phyloP scores from a whole-genome alignment of 1,140 invertebrate species.

The Lucilia cuprina region DNA sequence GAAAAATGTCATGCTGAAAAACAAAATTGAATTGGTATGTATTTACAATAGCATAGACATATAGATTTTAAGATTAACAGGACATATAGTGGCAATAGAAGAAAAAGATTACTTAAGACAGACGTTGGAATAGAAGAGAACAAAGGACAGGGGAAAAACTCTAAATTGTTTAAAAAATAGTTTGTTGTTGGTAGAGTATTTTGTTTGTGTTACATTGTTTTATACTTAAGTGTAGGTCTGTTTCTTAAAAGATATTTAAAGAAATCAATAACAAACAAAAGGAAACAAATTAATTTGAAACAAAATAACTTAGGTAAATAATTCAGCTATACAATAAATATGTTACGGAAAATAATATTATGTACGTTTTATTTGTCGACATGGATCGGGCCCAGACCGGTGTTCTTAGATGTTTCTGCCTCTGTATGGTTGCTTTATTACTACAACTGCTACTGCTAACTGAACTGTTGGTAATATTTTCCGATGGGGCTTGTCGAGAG shows the following conservation, averaged over 20 bases:
- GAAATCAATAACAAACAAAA: background rate
- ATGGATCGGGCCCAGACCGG: constrained; percentile 77
- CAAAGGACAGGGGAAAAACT: background rate
- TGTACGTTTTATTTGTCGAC: constrained; percentile 62
- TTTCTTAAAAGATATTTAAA: background rate
- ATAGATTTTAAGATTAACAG: background rate
- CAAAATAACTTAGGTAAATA: constrained; percentile 25
- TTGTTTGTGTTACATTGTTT: no score
- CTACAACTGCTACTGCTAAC: constrained; percentile 59
- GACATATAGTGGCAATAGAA: background rate
- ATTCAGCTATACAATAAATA: background rate
- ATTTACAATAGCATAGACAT: background rate
- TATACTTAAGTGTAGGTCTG: no score
- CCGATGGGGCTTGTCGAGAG: constrained; percentile 13
- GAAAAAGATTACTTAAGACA: no score
- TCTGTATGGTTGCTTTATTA: constrained; percentile 61
- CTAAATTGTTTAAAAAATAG: no score
- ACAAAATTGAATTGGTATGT: background rate
- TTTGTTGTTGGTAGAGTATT: no score
- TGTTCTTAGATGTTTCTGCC: constrained; percentile 72
- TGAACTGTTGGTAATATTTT: constrained; percentile 18
- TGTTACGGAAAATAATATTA: constrained; percentile 11
- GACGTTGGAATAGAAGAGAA: background rate
- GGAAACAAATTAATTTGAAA: constrained; percentile 24
- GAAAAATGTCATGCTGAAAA: background rate